Conservation (phyloP, 92 coral and sea anemone species). For the Actinernus sp. region DNA sequence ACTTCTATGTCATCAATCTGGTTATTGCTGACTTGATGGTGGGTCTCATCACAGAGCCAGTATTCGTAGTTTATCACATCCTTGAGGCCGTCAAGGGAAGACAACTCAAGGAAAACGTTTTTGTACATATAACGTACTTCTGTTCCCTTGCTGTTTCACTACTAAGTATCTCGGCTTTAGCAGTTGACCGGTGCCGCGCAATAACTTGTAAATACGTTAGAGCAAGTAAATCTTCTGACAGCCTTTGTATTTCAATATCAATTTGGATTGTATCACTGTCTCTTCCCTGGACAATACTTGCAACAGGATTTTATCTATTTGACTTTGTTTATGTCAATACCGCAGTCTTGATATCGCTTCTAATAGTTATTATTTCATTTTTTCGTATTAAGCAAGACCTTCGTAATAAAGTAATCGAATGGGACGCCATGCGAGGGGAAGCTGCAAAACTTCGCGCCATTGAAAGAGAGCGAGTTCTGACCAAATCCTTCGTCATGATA, state of each 20-base stretch:
- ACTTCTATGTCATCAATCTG: constrained; percentile 68
- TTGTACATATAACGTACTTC: constrained; percentile 52
- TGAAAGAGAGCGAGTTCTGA: neutral
- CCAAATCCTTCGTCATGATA: neutral
- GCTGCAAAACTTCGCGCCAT: constrained; percentile 4
- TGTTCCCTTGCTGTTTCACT: constrained; percentile 50
- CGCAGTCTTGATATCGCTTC: neutral
- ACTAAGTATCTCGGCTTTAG: constrained; percentile 59
- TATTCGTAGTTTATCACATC: constrained; percentile 57
- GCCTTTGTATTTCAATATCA: constrained; percentile 13
- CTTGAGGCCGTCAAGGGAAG: constrained; percentile 47
- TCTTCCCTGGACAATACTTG: constrained; percentile 7
- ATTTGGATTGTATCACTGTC: constrained; percentile 41
- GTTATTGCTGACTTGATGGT: constrained; percentile 64
- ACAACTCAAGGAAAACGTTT: neutral
- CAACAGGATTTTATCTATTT: constrained; percentile 18
- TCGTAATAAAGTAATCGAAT: neutral
- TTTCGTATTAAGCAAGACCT: neutral
- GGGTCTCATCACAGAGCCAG: constrained; percentile 68
- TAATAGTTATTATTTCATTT: neutral
- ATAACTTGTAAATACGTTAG: constrained; percentile 40
- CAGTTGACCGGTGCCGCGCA: constrained; percentile 60
- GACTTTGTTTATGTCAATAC: neutral
- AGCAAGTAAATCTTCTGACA: constrained; percentile 5
- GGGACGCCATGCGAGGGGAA: constrained; percentile 7